Base-by-base conservation (phyloP, 2,888 invertebrate species). In the Ernsta delagoae region DNA sequence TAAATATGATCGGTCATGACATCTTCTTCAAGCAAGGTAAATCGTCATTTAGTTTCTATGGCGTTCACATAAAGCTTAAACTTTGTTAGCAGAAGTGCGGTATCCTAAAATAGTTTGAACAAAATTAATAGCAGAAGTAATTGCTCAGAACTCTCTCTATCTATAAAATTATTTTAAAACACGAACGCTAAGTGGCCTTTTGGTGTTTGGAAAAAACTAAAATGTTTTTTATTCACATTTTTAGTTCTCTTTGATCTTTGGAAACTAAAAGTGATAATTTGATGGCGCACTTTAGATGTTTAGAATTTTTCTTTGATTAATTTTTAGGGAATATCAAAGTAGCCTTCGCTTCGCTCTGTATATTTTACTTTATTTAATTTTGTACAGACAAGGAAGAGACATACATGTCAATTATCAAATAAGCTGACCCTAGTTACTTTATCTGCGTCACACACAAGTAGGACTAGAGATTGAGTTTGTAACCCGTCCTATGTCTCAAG, bases 61-160 rank as follows among this genome's bases (percentile, higher is more conserved):
- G 0, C 24, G 1, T 63, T 9, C 11, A 1, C 5, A 24, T n/a
- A 54, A 63, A 63, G 63, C 41, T 11, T 5, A 43, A n/a, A 41
- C 24, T 41, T 1, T 7, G 39, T 6, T 36, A 24, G 3, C 24
- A 45, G 31, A 12, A 36, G 9, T 3, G 16, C n/a, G n/a, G 6
- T 12, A 6, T 39, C 11, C 24, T 34, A 57, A 67, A 67, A 67
- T 67, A 67, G 54, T 41, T 53, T 34, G 36, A 16, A 50, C 39
- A n/a, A 45, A 67, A 67, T 67, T 67, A 54, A 67, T 67, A 56
- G 61, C 61, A 5, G 6, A 56, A 67, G 61, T 54, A 61, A 67
- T 67, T 67, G 39, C 56, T 54, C 45, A 9, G 61, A 67, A 61
- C 67, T 45, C 24, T 36, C 50, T 11, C 62, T 43, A 63, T 67